These are phyloP conservation scores for Pocillopora meandrina DNA, from an alignment of 92 coral and sea anemone species.

Conservation along the genomic window DNA sequence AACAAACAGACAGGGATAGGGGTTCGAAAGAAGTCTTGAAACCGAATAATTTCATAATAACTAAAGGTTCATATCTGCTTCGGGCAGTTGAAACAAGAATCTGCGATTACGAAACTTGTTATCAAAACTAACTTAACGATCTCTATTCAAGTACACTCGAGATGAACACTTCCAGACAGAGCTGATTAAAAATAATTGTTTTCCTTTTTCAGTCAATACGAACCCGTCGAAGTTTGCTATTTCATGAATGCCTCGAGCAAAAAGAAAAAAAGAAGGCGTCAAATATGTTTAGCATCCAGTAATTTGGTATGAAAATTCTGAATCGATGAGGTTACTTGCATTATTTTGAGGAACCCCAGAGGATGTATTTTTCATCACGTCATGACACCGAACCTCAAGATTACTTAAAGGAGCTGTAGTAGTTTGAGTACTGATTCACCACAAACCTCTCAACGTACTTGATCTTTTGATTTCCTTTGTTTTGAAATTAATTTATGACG, in stretches of 20 bases:
- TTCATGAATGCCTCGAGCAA: background rate
- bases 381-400: background rate
- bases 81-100: background rate
- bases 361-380: background rate
- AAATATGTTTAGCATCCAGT: too few relatives aligned
- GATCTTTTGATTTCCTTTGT: background rate
- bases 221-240: background rate
- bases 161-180: background rate
- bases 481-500: background rate
- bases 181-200: slow-evolving; percentile 7
- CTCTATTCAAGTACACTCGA: background rate
- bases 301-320: too few relatives aligned
- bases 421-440: slow-evolving; percentile 11
- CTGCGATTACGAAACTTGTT: background rate
- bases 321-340: background rate
- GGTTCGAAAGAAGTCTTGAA: background rate
- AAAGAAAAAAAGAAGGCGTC: too few relatives aligned
- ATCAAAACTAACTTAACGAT: background rate
- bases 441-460: slow-evolving; percentile 11
- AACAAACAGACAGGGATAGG: background rate
- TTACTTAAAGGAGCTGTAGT: background rate
- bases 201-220: background rate
- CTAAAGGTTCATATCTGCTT: background rate
- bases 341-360: background rate
- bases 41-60: background rate